Percentiles rank a stretch among this genome's conserved stretches.
Evolutionary conservation across 2,113 vertebrate species (phyloP).

Genomic region (Gallinago undulata): DNA sequence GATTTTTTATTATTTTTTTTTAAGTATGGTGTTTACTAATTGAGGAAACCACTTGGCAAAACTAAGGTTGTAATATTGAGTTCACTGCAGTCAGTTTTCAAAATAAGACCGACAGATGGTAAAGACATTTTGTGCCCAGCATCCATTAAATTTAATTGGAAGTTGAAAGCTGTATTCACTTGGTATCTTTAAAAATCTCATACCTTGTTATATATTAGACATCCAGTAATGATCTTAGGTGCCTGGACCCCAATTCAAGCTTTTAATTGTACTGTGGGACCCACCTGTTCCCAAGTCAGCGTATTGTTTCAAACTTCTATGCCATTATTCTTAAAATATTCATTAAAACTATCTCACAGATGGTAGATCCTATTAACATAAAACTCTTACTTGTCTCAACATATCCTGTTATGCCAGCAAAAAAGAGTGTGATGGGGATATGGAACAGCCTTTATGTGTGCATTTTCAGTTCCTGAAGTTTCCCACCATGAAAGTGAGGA

Average conservation of each 20-base stretch:
- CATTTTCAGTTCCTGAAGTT: neutral
- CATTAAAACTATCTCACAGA: neutral
- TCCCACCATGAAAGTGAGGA: neutral
- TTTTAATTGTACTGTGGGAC: neutral
- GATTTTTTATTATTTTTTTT: neutral
- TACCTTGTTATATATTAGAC: neutral
- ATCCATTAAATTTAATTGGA: constrained; percentile 28
- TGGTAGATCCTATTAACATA: constrained; percentile 19
- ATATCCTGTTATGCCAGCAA: neutral
- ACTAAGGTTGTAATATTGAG: neutral
- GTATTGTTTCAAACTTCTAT: neutral
- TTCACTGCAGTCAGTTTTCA: constrained; percentile 8
- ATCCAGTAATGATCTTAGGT: neutral
- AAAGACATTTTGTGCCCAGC: constrained; percentile 4
- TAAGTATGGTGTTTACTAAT: neutral
- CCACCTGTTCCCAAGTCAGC: neutral
- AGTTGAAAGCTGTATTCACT: neutral
- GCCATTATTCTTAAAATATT: neutral
- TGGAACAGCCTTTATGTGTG: neutral
- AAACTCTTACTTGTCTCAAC: neutral
- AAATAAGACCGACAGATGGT: neutral
- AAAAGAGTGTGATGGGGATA: neutral
- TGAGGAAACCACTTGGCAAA: neutral
- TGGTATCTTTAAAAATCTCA: neutral
- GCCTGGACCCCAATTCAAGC: neutral